Evolutionary conservation across 37 sponge, comb jelly and placozoan genomes (phyloP), one percentile per base, ranked within the genome.

Genomic region (Hormiphora californensis): DNA sequence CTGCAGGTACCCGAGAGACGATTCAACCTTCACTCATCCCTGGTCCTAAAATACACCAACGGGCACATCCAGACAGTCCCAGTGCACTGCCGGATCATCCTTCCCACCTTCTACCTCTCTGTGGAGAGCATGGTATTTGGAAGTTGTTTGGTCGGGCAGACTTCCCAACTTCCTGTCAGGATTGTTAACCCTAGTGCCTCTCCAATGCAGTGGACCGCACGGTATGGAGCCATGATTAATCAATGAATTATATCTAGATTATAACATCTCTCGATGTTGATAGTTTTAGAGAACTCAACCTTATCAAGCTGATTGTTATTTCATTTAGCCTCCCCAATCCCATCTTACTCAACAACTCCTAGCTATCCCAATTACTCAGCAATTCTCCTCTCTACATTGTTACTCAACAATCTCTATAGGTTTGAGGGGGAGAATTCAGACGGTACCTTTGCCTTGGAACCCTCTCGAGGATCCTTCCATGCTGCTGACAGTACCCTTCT

Each of bases 81-180:
- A 17, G 81, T 73, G 3, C 81, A 73, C 81, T 73, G 81, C 27
- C 41, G 81, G 31, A 57, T 86, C 59, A 7, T 57, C 55, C 62
- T 86, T n/a, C 86, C 86, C 55, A 86, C 86, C 17, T 86, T 86
- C 86, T 59, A 86, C 61, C 21, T 86, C 31, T 54, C 86, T 34
- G 44, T 40, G 3, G 40, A 54, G 32, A 59, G 5, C 2, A 40
- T 86, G 40, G 55, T 54, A n/a, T 86, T 86, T 27, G 86, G 86
- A 5, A 86, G 40, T n/a, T 86, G 86, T 57, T 43, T 86, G 1
- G 86, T 86, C 2, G 86, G 86, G n/a, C 86, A 86, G 62, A 86
- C 81, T 4, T 73, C 81, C 27, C 81, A 73, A 21, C 81, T 39
- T 9, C 40, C 81, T n/a, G 36, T 73, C 25, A 73, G 81, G 25